Base-by-base conservation (phyloP, 2,797 vertebrate genomes). In the Clarias laeviceps region DNA sequence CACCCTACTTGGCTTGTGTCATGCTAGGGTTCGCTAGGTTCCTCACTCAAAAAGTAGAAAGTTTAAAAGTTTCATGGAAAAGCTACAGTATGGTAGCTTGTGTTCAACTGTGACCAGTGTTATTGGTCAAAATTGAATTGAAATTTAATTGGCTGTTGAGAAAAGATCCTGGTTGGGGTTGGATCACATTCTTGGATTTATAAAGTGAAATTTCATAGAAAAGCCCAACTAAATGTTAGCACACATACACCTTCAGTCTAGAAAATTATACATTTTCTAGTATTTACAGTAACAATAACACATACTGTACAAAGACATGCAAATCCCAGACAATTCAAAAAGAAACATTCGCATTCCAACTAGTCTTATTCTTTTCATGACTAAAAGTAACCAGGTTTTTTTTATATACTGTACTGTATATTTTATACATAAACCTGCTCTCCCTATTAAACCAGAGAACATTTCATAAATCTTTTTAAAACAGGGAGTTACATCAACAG, bases 401-500 rank as follows among this genome's bases (percentile, higher is more conserved):
- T 74, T 20, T 56, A 9, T 1, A 9, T 45, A 9, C n/a, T n/a
- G n/a, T n/a, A n/a, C n/a, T n/a, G n/a, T 17, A 22, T 56, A 9
- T 56, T 32, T 22, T 22, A 17, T 27, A 32, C 14, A 18, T 32
- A 57, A 77, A 5, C 50, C 17, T 32, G 15, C 7, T 76, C 27
- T 32, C n/a, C 17, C 7, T 17, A 74, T 74, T 27, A 77, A 77
- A 32, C 32, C 0, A 11, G 1, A 27, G 70, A 73, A 27, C 70
- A 50, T n/a, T 50, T 27, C n/a, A 73, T 73, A 45, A 24, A 29
- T 74, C 50, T 56, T 74, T 56, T 74, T 18, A 18, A 8, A 74
- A 56, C 73, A 76, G n/a, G 50, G 27, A 32, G n/a, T 76, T 76
- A 17, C 50, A 76, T 74, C 70, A 74, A 20, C 50, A 29, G 27